Percentiles rank a stretch among this genome's conserved stretches.
phyloP scores from a whole-genome alignment of 2,888 invertebrate species.

The Hylaea fasciaria region DNA sequence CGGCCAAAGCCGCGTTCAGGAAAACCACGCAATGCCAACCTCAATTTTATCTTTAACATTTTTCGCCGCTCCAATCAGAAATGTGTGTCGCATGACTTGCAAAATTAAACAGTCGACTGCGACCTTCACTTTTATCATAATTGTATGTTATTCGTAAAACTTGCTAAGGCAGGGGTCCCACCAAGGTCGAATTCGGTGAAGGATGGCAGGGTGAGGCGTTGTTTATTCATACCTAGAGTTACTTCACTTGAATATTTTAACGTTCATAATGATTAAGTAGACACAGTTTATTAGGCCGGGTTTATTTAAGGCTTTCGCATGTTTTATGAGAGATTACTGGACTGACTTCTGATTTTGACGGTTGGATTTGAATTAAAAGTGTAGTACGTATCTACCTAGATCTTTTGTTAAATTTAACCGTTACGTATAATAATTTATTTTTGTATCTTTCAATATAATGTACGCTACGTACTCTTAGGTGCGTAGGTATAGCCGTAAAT shows the following conservation, averaged over 20 bases:
- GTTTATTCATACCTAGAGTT: slow-evolving; percentile 51
- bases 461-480: too few relatives aligned
- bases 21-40: slow-evolving; percentile 6
- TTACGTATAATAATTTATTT: too few relatives aligned
- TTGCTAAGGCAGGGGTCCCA: slow-evolving; percentile 25
- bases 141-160: slow-evolving; percentile 28
- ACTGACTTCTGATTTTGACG: neutral
- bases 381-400: too few relatives aligned
- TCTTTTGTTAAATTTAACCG: too few relatives aligned
- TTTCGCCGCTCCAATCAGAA: slow-evolving; percentile 10
- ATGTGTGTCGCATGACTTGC: slow-evolving; percentile 29
- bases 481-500: too few relatives aligned
- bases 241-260: slow-evolving; percentile 48
- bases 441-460: too few relatives aligned
- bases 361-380: too few relatives aligned
- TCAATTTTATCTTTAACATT: slow-evolving; percentile 8
- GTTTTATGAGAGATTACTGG: slow-evolving; percentile 16
- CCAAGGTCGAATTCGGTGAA: slow-evolving; percentile 44
- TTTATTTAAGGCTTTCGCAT: slow-evolving; percentile 27
- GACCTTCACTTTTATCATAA: slow-evolving; percentile 30
- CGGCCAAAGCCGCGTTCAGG: slow-evolving; percentile 31
- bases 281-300: slow-evolving; percentile 32
- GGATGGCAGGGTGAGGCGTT: slow-evolving; percentile 47
- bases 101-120: slow-evolving; percentile 25
- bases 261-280: slow-evolving; percentile 39